Conservation (phyloP, 2,113 vertebrate genomes). For the Agelaius phoeniceus region DNA sequence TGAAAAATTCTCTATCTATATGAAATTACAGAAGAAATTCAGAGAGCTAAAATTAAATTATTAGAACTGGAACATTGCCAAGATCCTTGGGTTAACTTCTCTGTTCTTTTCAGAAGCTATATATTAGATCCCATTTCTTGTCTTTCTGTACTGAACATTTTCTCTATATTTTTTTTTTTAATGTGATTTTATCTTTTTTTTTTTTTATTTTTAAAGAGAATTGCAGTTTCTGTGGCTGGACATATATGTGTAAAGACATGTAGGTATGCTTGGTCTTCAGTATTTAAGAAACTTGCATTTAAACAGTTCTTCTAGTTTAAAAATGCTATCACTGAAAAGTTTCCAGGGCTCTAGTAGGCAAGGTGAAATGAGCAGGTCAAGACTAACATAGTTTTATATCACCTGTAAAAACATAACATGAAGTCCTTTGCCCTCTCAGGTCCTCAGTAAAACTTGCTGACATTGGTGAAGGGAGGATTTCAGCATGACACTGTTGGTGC, state of each 20-base stretch:
- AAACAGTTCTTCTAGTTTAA: neutral
- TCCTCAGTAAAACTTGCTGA: neutral
- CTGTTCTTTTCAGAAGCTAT: neutral
- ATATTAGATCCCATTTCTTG: neutral
- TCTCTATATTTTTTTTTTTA: neutral
- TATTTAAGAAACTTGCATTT: neutral
- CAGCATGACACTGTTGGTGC: neutral
- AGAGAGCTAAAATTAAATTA: conserved; percentile 31
- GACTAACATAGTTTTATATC: neutral
- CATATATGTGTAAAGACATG: neutral
- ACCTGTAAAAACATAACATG: neutral
- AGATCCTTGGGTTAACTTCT: conserved; percentile 8
- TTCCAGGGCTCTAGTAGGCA: neutral
- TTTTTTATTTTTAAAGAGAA: neutral
- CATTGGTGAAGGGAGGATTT: neutral
- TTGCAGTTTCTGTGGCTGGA: neutral
- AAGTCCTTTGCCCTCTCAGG: neutral
- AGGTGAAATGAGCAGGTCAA: neutral
- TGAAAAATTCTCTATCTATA: conserved; percentile 1
- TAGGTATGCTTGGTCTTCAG: neutral
- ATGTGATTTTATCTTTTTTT: neutral
- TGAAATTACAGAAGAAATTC: conserved; percentile 37
- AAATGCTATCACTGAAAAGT: neutral
- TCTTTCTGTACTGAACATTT: neutral
- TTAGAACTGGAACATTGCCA: conserved; percentile 3